Evolutionary conservation across 2,797 vertebrate genomes (phyloP), one percentile per base, ranked within the genome.

Genomic region (Hyperoplus lanceolatus): DNA sequence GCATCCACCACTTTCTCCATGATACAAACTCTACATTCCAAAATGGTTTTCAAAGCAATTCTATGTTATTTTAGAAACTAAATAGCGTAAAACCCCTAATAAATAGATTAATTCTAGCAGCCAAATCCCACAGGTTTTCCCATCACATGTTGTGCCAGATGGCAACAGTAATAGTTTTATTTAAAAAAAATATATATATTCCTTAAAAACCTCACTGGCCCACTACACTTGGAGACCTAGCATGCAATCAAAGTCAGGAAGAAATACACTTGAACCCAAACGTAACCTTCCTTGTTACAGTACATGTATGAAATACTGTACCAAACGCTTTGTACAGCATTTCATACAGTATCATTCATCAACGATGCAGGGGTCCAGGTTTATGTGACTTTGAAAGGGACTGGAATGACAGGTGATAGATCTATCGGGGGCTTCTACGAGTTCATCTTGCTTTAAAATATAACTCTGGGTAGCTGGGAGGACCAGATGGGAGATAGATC

Each of bases 371-470:
- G 29, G 67, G 54, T 75, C 50, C 15, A 57, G 9, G 61, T 74
- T 73, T 49, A 38, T 63, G 46, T 39, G 49, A 49, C 73, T 74
- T 81, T 50, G 39, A 42, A 77, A 63, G 66, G 16, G 36, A 76
- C 50, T 45, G 12, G 71, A 59, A 68, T 70, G 73, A 66, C 46
- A 76, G 77, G 58, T 84, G 71, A 63, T 46, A 3, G 62, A 66
- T 51, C 41, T 45, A 50, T 67, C 16, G 59, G 70, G 21, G 38
- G 55, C 8, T 10, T 72, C 14, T 5, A 74, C 67, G 79, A 74
- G 64, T 70, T 86, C 48, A 55, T 60, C 60, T 51, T 1, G n/a
- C 42, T 82, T 89, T 86, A 53, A 82, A 84, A 83, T 50, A 29
- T 51, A 70, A 73, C 16, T 84, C 53, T 41, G 5, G 36, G 53